Evolutionary conservation across 2,797 vertebrate genomes (phyloP).

Genomic region (Neosilurus hyrtlii): DNA sequence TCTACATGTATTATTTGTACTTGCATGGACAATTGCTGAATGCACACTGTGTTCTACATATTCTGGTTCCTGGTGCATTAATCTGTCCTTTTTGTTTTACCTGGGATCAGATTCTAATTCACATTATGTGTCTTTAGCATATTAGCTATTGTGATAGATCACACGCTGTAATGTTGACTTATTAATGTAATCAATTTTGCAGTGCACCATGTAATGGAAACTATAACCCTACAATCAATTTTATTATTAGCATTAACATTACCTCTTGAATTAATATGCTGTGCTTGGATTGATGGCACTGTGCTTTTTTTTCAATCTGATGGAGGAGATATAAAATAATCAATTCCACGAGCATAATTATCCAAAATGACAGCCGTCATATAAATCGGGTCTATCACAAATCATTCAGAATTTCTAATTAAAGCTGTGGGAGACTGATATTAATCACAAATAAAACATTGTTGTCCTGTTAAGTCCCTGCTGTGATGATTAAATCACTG

Average conservation of each 20-base stretch:
- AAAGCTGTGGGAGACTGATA: slow-evolving; percentile 7
- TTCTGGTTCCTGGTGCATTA: neutral
- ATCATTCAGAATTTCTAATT: slow-evolving; percentile 13
- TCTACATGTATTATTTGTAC: neutral
- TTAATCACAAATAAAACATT: slow-evolving; percentile 7
- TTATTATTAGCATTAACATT: neutral
- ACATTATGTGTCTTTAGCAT: neutral
- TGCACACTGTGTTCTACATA: too few relatives aligned
- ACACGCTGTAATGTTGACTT: neutral
- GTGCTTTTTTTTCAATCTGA: neutral
- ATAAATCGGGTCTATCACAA: neutral
- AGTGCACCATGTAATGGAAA: neutral
- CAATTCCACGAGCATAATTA: slow-evolving; percentile 23
- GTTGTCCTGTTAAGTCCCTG: neutral
- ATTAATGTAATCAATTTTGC: neutral
- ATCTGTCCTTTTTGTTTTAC: neutral
- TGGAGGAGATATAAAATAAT: neutral
- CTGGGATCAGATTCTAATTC: neutral
- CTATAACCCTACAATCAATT: slow-evolving; percentile 2
- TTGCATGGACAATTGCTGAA: neutral
- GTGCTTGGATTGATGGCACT: neutral
- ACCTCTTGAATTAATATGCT: neutral
- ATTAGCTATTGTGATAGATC: neutral
- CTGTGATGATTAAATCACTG: neutral
- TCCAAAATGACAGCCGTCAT: slow-evolving; percentile 17